These are phyloP conservation scores for Lithophane socia DNA, from an alignment of 2,888 invertebrate species.

Conservation along the genomic window DNA sequence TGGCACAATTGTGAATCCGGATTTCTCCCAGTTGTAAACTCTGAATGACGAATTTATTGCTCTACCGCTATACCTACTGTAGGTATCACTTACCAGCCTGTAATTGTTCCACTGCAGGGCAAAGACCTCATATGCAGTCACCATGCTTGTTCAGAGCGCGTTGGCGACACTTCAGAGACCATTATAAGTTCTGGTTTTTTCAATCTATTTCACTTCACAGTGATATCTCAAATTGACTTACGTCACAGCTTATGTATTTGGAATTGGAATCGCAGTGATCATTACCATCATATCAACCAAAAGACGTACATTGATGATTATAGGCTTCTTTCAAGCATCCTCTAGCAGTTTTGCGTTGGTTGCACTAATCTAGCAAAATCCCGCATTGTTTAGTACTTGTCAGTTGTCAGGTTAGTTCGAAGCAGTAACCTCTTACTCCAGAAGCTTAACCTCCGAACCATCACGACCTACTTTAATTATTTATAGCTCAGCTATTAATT, in stretches of 20 bases:
- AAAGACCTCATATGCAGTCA: too few species aligned
- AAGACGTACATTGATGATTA: not conserved
- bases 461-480: slow-evolving; percentile 11
- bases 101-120: not conserved
- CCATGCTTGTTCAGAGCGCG: too few species aligned
- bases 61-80: not conserved
- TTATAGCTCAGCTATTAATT: slow-evolving; percentile 28
- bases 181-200: not conserved
- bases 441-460: slow-evolving; percentile 14
- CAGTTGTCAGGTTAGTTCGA: not conserved
- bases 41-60: slow-evolving; percentile 38
- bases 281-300: not conserved
- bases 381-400: not conserved
- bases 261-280: not conserved
- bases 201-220: too few species aligned
- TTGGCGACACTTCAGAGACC: not conserved
- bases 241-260: not conserved
- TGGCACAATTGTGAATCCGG: slow-evolving; percentile 47
- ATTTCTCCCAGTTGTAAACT: slow-evolving; percentile 37
- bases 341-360: not conserved
- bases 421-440: not conserved
- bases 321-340: not conserved
- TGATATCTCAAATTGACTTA: not conserved
- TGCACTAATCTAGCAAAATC: not conserved
- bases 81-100: not conserved